Base-by-base conservation (phyloP, 2,797 vertebrate genomes). In the Rhinella marina region DNA sequence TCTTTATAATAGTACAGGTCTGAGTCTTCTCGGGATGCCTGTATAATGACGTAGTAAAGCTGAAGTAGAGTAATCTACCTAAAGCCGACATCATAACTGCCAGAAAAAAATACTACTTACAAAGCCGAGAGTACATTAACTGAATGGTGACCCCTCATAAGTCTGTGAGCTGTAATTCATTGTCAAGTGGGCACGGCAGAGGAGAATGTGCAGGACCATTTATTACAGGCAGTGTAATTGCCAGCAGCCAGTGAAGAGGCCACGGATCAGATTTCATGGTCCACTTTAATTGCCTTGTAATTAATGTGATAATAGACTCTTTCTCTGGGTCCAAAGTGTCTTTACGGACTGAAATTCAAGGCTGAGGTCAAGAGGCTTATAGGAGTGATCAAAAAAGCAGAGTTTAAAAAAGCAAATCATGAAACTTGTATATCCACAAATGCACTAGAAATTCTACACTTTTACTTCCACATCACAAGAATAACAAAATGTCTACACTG, bases 201-300 rank as follows among this genome's bases (percentile, higher is more conserved):
- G 61, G 52, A 50, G 76, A 52, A 77, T 68, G 27, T 56, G 72
- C 17, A 17, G 41, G 81, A 50, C 25, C 12, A 52, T 77, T 87
- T 87, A 87, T 87, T 77, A 81, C 41, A 27, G 3, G 48, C 57
- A 77, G 48, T 66, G 2, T 56, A 82, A 81, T 75, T 72, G 68
- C 32, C 21, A 8, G 54, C 16, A 7, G 21, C 32, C 50, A 66
- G 81, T 83, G n/a, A 82, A 64, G 61, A 64, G 80, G 86, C 77
- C 86, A 77, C 6, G 59, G 32, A 16, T 82, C 29, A 19, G n/a
- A n/a, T 77, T 57, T 78, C 29, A 78, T 61, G 29, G 73, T 83
- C 48, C 72, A 82, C 32, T 41, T 87, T 78, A 52, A 83, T 48
- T 57, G 12, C 61, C 59, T 9, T 50, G 72, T 76, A 25, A 82